Conservation (phyloP, 2,797 vertebrate species). For the Cheirogaleus major region DNA sequence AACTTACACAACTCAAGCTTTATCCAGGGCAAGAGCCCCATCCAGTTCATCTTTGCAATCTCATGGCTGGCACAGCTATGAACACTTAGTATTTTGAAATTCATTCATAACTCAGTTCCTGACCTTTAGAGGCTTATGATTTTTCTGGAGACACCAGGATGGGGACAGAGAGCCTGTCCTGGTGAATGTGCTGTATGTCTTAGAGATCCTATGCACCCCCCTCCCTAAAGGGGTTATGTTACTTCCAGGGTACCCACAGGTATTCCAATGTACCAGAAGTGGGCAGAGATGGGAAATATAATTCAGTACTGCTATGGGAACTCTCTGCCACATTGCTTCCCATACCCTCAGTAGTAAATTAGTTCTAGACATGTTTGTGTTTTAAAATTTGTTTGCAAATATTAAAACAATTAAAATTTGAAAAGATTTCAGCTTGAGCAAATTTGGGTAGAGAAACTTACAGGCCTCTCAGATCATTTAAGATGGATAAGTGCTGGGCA, state of each 20-base stretch:
- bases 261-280: not conserved
- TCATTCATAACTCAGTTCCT: conserved; percentile 35
- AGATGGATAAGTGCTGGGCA: not conserved
- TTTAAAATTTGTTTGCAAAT: conserved; percentile 10
- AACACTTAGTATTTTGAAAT: conserved; percentile 40
- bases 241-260: not conserved
- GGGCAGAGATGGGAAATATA: not conserved
- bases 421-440: conserved; percentile 26
- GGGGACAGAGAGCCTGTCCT: not conserved
- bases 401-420: not conserved
- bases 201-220: not conserved
- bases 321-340: not conserved
- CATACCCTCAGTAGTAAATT: not conserved
- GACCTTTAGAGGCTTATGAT: not conserved
- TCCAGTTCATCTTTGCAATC: conserved; percentile 13
- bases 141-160: not conserved
- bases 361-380: conserved; percentile 10
- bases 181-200: not conserved
- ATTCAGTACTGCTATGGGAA: not conserved
- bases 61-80: not conserved
- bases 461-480: not conserved
- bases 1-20: not conserved
- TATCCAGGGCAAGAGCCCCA: not conserved
- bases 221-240: not conserved
- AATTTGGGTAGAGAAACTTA: not conserved